Percentiles rank a stretch among this genome's conserved stretches.
Conservation (phyloP, 2,888 invertebrate genomes). For the Siphlonurus alternatus region DNA sequence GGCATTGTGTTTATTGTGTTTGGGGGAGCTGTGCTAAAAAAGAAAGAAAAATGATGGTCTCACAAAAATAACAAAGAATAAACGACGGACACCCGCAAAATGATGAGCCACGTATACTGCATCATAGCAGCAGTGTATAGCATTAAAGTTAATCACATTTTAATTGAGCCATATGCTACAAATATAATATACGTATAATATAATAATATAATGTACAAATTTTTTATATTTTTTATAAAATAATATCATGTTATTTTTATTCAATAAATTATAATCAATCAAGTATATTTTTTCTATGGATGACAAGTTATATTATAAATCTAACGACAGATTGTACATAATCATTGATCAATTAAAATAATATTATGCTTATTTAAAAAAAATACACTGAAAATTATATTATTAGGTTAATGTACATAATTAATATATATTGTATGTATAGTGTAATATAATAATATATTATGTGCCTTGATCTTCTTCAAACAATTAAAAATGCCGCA, state of each 20-base stretch:
- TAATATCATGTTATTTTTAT: too few relatives aligned
- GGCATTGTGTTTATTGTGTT: background rate
- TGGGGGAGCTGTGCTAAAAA: background rate
- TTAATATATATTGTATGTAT: too few relatives aligned
- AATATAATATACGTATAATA: background rate
- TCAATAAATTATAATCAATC: background rate
- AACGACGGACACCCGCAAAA: background rate
- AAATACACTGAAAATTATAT: too few relatives aligned
- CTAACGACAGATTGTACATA: background rate
- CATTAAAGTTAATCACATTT: background rate
- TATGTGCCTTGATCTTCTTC: too few relatives aligned
- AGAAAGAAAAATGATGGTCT: background rate
- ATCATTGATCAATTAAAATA: too few relatives aligned
- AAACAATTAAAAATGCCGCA: too few relatives aligned
- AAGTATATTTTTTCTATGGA: background rate
- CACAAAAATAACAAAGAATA: background rate
- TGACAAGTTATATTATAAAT: too few relatives aligned
- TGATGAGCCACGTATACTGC: background rate
- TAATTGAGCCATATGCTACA: background rate
- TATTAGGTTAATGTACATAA: too few relatives aligned
- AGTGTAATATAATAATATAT: too few relatives aligned
- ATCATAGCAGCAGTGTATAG: background rate
- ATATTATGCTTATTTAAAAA: too few relatives aligned
- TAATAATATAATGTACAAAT: background rate
- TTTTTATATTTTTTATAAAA: background rate